Evolutionary conservation across 2,888 invertebrate species (phyloP).

Genomic region (Xestia ashworthii): DNA sequence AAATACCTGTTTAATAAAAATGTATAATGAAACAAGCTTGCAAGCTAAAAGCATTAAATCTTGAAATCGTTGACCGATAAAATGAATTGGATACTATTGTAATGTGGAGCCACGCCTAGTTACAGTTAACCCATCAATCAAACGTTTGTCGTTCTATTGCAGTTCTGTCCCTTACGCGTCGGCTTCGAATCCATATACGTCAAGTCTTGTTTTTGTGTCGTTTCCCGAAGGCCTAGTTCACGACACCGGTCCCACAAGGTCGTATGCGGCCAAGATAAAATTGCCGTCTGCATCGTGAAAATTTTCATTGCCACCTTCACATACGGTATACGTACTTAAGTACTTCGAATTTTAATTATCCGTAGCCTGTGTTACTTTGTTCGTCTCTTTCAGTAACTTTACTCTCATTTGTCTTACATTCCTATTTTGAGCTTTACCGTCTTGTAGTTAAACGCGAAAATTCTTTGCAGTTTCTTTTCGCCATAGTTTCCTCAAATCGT

Average conservation of each 20-base stretch:
- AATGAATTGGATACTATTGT: conserved; percentile 72
- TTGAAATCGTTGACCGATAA: conserved; percentile 75
- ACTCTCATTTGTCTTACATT: conserved; percentile 37
- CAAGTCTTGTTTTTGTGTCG: conserved; percentile 83
- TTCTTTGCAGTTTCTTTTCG: conserved; percentile 27
- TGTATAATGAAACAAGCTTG: conserved; percentile 36
- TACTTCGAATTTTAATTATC: conserved; percentile 53
- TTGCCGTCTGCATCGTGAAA: conserved; percentile 63
- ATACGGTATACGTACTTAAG: conserved; percentile 72
- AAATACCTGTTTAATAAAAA: conserved; percentile 43
- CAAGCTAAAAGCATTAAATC: conserved; percentile 42
- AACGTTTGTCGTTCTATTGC: conserved; percentile 76
- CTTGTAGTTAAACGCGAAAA: conserved; percentile 24
- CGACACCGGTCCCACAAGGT: conserved; percentile 82
- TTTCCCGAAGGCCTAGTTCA: conserved; percentile 86
- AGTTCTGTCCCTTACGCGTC: conserved; percentile 77
- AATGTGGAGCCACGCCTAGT: conserved; percentile 73
- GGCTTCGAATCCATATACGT: conserved; percentile 81
- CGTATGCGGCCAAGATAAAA: conserved; percentile 72
- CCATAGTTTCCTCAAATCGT: conserved; percentile 64
- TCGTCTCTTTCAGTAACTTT: conserved; percentile 58
- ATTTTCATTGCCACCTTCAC: conserved; percentile 68
- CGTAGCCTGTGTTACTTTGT: conserved; percentile 31
- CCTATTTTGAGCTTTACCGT: conserved; percentile 51
- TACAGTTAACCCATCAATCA: conserved; percentile 87